These are phyloP conservation scores for Amphiprion ocellaris DNA, from an alignment of 2,113 vertebrate species.

Conservation along the genomic window DNA sequence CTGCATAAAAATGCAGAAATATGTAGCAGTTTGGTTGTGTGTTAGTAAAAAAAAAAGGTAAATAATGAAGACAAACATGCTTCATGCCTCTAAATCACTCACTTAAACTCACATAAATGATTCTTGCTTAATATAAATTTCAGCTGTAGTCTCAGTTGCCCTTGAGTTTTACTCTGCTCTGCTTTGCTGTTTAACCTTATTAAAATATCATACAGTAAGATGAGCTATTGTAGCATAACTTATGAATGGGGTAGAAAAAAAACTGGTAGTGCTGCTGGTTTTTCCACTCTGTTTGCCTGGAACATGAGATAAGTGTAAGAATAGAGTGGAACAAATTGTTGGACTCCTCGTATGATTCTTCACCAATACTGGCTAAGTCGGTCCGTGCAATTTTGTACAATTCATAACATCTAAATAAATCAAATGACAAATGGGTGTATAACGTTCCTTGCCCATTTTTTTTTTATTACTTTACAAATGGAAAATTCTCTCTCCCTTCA, in stretches of 20 bases:
- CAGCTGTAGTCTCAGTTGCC: not conserved
- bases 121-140: not conserved
- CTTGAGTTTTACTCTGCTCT: not conserved
- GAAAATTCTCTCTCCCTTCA: no score
- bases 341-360: not conserved
- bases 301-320: slow-evolving; percentile 17
- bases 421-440: no score
- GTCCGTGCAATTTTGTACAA: not conserved
- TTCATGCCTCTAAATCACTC: not conserved
- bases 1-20: not conserved
- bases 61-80: not conserved
- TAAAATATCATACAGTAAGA: not conserved
- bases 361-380: not conserved
- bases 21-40: not conserved
- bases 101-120: not conserved
- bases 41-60: slow-evolving; percentile 2
- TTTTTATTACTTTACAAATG: no score
- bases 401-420: not conserved
- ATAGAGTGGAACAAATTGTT: slow-evolving; percentile 8
- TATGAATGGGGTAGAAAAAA: not conserved
- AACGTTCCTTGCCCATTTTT: no score
- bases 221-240: not conserved
- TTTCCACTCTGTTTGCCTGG: slow-evolving; percentile 12
- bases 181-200: not conserved
- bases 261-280: not conserved